Percentiles rank a stretch among this genome's conserved stretches.
Conservation (phyloP, 2,888 invertebrate species). For the Pristionchus fissidentatus region DNA sequence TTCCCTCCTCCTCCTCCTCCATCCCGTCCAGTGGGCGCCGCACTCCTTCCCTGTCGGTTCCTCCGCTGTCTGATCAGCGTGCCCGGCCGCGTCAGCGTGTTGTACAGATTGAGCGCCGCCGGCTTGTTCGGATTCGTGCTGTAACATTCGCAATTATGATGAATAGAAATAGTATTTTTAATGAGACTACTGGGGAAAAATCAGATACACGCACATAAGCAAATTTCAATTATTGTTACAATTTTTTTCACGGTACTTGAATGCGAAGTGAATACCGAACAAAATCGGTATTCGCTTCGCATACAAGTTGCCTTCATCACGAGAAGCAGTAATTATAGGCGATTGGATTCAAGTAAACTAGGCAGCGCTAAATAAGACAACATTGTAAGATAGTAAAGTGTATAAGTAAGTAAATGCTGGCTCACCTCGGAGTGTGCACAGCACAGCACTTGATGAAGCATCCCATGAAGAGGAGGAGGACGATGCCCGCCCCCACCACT, state of each 20-base stretch:
- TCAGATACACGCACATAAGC: not conserved
- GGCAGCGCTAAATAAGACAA: too few relatives aligned
- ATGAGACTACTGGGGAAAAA: too few relatives aligned
- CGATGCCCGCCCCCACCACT: conserved; percentile 91
- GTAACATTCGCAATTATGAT: not conserved
- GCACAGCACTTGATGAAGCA: conserved; percentile 99
- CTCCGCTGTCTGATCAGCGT: conserved; percentile 60
- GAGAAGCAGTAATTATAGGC: too few relatives aligned
- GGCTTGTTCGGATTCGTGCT: conserved; percentile 86
- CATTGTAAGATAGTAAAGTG: too few relatives aligned
- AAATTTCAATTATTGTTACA: not conserved
- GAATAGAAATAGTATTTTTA: not conserved
- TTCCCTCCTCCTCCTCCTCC: not conserved
- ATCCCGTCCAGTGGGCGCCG: not conserved
- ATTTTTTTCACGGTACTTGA: too few relatives aligned
- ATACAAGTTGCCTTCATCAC: too few relatives aligned
- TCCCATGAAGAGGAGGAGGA: conserved; percentile 94
- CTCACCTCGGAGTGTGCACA: conserved; percentile 92
- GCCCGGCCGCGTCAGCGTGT: conserved; percentile 80
- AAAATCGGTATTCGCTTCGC: too few relatives aligned
- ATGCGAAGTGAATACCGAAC: too few relatives aligned
- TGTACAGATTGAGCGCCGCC: conserved; percentile 92
- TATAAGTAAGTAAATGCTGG: too few relatives aligned
- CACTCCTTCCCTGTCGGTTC: conserved; percentile 39
- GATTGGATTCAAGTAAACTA: too few relatives aligned